Evolutionary conservation across 2,797 vertebrate species (phyloP).

Genomic region (Scolopax rusticola): DNA sequence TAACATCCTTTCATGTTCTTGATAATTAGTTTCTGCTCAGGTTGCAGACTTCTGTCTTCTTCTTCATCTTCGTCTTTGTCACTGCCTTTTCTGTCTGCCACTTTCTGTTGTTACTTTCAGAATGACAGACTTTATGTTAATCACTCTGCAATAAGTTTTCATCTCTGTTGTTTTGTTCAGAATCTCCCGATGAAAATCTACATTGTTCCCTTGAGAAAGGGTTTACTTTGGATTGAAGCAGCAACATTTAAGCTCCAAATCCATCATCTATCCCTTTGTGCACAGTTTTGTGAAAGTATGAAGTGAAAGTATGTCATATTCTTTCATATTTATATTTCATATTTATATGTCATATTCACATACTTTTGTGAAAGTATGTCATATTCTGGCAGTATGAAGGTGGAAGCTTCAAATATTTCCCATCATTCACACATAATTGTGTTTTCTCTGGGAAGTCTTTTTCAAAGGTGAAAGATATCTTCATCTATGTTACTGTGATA

Average conservation of each 20-base stretch:
- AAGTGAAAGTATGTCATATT: too few species aligned
- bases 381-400: not conserved
- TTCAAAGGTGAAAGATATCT: not conserved
- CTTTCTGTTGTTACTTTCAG: not conserved
- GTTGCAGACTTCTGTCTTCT: not conserved
- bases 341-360: too few species aligned
- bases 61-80: not conserved
- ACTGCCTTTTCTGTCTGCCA: not conserved
- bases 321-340: too few species aligned
- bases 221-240: not conserved
- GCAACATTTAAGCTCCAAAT: not conserved
- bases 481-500: not conserved
- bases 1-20: constrained; percentile 45
- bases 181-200: not conserved
- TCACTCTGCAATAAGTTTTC: not conserved
- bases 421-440: not conserved
- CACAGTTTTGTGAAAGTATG: too few species aligned
- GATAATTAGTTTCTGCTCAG: constrained; percentile 56
- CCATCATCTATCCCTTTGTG: not conserved
- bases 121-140: not conserved
- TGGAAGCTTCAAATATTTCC: not conserved
- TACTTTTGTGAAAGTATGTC: too few species aligned
- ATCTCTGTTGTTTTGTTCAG: not conserved
- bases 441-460: not conserved
- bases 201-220: not conserved